Conservation (phyloP, 2,888 invertebrate species). For the Agrenia bidenticulata region DNA sequence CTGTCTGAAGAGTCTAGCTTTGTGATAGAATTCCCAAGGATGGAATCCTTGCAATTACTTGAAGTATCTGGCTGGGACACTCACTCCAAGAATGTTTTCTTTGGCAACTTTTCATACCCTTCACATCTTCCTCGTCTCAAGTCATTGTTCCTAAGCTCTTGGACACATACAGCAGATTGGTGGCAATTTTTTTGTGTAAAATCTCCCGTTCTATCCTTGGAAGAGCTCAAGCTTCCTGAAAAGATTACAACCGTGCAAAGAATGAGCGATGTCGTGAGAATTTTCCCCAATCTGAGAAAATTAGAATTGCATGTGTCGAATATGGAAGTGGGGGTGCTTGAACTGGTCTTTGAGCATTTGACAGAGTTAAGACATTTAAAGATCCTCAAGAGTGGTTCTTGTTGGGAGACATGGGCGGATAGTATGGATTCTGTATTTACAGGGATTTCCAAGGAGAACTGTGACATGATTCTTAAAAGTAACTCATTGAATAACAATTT, state of each 20-base stretch:
- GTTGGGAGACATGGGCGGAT: constrained; percentile 27
- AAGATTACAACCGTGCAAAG: constrained; percentile 14
- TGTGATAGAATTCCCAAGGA: constrained; percentile 24
- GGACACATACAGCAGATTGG: constrained; percentile 24
- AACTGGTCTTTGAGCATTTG: constrained; percentile 26
- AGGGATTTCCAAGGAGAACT: constrained; percentile 24
- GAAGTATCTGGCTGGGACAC: constrained; percentile 27
- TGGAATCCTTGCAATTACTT: constrained; percentile 15
- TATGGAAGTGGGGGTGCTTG: constrained; percentile 16
- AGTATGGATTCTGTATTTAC: constrained; percentile 36
- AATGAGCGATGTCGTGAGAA: background rate
- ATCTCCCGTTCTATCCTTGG: constrained; percentile 10
- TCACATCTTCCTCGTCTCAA: constrained; percentile 21
- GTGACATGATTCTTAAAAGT: constrained; percentile 17
- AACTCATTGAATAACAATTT: background rate
- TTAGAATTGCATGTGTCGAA: constrained; percentile 25
- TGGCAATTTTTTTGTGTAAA: constrained; percentile 16
- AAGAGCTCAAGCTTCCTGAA: constrained; percentile 27
- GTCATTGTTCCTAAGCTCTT: constrained; percentile 23
- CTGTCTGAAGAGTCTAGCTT: constrained; percentile 24
- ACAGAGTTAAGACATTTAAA: constrained; percentile 17
- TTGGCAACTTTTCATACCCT: background rate
- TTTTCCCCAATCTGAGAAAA: constrained; percentile 27
- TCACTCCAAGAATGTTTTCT: background rate
- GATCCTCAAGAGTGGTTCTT: constrained; percentile 22